These are phyloP conservation scores for Turnix velox DNA, from an alignment of 2,113 vertebrate species.

Conservation along the genomic window DNA sequence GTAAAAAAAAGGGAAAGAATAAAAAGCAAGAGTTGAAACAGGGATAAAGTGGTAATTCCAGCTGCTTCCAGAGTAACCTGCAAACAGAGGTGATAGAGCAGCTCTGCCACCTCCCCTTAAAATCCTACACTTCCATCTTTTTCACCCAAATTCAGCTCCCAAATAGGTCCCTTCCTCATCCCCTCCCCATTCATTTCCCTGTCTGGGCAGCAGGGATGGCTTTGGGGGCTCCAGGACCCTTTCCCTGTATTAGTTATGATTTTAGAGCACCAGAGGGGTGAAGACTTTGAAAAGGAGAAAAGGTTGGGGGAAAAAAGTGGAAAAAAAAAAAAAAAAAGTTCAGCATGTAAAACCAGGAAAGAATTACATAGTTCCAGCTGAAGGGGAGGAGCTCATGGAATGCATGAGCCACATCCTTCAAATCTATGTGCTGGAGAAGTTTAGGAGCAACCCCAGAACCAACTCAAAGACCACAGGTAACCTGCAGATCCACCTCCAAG, in stretches of 20 bases:
- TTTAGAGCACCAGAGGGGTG: background rate
- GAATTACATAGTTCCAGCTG: background rate
- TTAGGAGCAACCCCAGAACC: background rate
- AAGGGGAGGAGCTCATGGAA: rapidly evolving
- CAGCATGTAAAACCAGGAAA: rapidly evolving
- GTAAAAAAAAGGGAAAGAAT: background rate
- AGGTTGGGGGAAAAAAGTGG: background rate
- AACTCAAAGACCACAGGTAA: background rate
- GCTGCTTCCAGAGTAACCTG: background rate
- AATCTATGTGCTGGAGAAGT: background rate
- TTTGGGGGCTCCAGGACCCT: slow-evolving; percentile 14
- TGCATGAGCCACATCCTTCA: rapidly evolving
- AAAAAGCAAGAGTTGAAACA: background rate
- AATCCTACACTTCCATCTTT: background rate
- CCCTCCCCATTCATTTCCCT: background rate
- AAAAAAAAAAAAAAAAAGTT: background rate
- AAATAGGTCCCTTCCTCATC: background rate
- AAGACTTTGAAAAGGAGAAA: background rate
- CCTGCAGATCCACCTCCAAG: no score
- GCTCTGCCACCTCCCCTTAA: background rate
- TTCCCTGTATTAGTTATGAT: slow-evolving; percentile 31
- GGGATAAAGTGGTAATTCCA: background rate
- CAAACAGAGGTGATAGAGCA: rapidly evolving
- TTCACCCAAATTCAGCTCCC: background rate
- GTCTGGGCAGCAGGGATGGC: background rate